Evolutionary conservation across 2,797 vertebrate genomes (phyloP), one percentile per base, ranked within the genome.

Genomic region (Fistularia tabacaria): DNA sequence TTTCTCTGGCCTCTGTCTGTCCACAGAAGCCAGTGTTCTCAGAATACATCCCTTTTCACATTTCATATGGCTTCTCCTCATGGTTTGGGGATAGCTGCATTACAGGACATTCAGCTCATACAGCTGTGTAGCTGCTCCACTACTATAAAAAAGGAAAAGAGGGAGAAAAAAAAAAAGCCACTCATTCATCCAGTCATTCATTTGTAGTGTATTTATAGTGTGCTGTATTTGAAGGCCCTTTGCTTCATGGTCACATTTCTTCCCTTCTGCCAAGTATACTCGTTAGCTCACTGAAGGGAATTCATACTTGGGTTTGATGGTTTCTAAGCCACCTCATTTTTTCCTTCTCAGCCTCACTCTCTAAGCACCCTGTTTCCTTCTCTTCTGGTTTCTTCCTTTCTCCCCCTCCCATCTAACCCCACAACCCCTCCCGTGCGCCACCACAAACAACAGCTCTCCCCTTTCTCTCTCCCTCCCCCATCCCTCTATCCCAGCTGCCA

Each of bases 401-500:
- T 40, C 40, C 42, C 54, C 41, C 53, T 43, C 54, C 38, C 49
- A 43, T 15, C 50, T 36, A 41, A 57, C 56, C 38, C 55, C 59
- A 10, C 49, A 41, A 25, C 38, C 14, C 57, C 51, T 43, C 37
- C 45, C 51, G 13, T 37, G 50, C 71, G 14, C 75, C 54, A 39
- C 69, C 61, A 48, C 40, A 63, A 79, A 81, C 76, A 83, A 77
- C 79, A 76, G 74, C 81, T 79, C 77, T 72, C 74, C 77, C 77
- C 64, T 69, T 73, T 81, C 71, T 83, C 64, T 77, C 72, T 70
- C 83, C 79, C 78, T 77, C 83, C 85, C 84, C 89, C 82, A 83
- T 77, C 79, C 67, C 83, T 85, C 87, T 83, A 76, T 85, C 91
- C 80, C 90, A 92, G 89, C 92, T 93, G 92, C 91, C 91, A 92